Evolutionary conservation across 2,113 vertebrate species (phyloP), one percentile per base, ranked within the genome.

Genomic region (Hucho hucho): DNA sequence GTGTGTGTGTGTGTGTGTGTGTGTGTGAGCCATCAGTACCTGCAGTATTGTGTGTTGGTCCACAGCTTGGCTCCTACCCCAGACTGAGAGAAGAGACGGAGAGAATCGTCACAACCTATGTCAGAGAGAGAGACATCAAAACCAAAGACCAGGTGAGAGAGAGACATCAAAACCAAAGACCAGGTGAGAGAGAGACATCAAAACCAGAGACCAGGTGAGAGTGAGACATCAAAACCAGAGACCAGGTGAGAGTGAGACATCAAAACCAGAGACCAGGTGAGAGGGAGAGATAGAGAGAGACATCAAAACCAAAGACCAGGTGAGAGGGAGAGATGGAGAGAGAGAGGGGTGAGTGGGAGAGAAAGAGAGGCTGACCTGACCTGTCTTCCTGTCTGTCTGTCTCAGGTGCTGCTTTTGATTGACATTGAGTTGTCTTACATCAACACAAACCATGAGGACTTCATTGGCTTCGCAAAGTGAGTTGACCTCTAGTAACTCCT

Each of bases 401-500:
- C 20, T 69, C 49, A 98, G 97, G 96, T 99, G 49, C 94, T 99
- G 73, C 93, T 99, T 73, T 84, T 99, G 84, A 99, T 99, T 1
- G 97, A 99, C 87, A 98, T 99, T 0, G 97, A 99, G 87, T 95
- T 98, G 43, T 97, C 97, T 4, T 99, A 99, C 93, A 99, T 99
- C 91, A 99, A 99, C 93, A 99, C 97, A 0, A 99, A 99, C 88
- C 97, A 99, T 0, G 97, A 99, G 71, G 97, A 99, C 90, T 99
- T 99, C 91, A 99, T 99, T 13, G 97, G 97, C 13, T 99, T 98
- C 64, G 97, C 97, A 82, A 99, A 99, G 97, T 98, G 87, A 89
- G 95, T 93, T 22, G 4, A 28, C 18, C 24, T 53, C 22, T 73
- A 11, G 64, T 47, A 12, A 13, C n/a, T 14, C 22, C 16, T 37